phyloP scores from a whole-genome alignment of 2,797 vertebrate genomes.

The Mionectes olivaceus region DNA sequence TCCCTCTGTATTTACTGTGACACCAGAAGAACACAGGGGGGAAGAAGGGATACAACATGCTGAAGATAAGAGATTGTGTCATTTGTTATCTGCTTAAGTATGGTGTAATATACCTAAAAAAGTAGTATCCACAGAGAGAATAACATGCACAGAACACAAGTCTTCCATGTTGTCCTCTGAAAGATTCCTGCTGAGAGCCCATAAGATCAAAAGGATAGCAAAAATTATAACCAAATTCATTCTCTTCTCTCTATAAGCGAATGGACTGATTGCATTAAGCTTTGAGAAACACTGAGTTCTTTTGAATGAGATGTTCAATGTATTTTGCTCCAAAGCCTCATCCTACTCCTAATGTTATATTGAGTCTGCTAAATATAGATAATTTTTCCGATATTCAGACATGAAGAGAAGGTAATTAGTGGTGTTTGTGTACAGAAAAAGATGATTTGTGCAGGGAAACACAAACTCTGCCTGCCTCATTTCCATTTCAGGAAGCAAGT shows the following conservation, averaged over 20 bases:
- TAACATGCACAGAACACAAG: neutral
- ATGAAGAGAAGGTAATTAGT: slow-evolving; percentile 28
- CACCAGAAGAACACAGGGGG: neutral
- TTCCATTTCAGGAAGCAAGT: neutral
- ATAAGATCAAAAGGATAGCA: neutral
- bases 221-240: neutral
- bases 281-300: neutral
- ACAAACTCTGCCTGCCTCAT: neutral
- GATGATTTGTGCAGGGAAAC: neutral
- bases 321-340: neutral
- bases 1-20: neutral
- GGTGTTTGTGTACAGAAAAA: slow-evolving; percentile 20
- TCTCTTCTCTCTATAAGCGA: neutral
- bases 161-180: neutral
- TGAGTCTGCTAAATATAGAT: slow-evolving; percentile 30
- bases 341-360: neutral
- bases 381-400: slow-evolving; percentile 35
- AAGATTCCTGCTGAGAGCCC: neutral
- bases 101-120: neutral
- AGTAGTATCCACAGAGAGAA: neutral
- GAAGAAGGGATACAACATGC: neutral
- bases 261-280: neutral
- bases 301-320: neutral
- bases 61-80: neutral
- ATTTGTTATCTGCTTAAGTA: neutral